phyloP scores from a whole-genome alignment of 2,113 vertebrate genomes.

The Paraplagusia blochii region DNA sequence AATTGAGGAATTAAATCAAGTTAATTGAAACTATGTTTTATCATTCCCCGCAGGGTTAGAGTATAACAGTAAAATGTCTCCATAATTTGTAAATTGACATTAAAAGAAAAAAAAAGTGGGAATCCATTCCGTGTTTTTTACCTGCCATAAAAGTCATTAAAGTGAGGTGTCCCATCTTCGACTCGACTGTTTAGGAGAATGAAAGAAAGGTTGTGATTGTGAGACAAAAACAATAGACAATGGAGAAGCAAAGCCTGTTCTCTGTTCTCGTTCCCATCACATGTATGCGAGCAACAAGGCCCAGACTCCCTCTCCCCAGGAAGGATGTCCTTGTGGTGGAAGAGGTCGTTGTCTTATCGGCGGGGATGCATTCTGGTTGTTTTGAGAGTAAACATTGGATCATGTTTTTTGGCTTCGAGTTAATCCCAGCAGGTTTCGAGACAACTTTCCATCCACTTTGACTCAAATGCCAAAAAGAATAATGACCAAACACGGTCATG shows the following conservation, averaged over 20 bases:
- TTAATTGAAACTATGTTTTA: too few species aligned
- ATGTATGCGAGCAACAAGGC: conserved; percentile 11
- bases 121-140: conserved; percentile 30
- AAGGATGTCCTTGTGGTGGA: conserved; percentile 48
- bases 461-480: conserved; percentile 9
- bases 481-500: conserved; percentile 10
- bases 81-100: not conserved
- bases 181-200: conserved; percentile 24
- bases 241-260: not conserved
- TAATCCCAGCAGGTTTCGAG: conserved; percentile 47
- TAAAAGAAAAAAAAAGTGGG: not conserved
- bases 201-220: conserved; percentile 11
- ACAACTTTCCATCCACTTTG: conserved; percentile 27
- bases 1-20: too few species aligned
- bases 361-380: conserved; percentile 65
- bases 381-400: conserved; percentile 67
- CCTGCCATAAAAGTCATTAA: conserved; percentile 68
- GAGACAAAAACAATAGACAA: conserved; percentile 8
- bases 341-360: conserved; percentile 57
- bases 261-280: conserved; percentile 13
- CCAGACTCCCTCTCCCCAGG: conserved; percentile 40
- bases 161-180: conserved; percentile 67
- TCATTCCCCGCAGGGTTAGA: too few species aligned
- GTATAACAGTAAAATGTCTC: too few species aligned
- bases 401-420: conserved; percentile 41